Percentiles rank a stretch among this genome's conserved stretches.
Evolutionary conservation across 2,113 vertebrate species (phyloP).

Genomic region (Morone chrysops): DNA sequence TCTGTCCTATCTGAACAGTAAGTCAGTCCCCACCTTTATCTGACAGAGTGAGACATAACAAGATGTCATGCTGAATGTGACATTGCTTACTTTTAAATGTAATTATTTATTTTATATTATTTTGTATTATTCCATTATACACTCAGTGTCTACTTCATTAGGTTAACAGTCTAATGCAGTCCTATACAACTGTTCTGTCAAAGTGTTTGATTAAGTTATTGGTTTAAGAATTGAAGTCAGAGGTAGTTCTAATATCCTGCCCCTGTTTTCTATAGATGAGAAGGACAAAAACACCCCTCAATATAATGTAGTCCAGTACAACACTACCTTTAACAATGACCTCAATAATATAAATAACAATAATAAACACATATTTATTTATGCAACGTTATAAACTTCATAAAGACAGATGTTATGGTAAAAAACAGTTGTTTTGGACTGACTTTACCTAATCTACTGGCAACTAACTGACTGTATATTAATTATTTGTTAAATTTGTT

Average conservation of each 20-base stretch:
- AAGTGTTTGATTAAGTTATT: neutral
- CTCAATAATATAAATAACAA: neutral
- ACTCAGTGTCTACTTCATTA: neutral
- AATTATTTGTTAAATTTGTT: neutral
- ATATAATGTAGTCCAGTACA: neutral
- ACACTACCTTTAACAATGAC: neutral
- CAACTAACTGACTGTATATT: neutral
- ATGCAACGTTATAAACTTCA: too few species aligned
- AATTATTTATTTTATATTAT: neutral
- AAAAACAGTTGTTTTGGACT: neutral
- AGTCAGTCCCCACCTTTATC: slow-evolving; percentile 17
- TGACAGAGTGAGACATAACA: slow-evolving; percentile 27
- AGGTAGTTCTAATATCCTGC: neutral
- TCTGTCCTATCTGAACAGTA: slow-evolving; percentile 39
- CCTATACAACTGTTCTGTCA: neutral
- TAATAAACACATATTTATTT: too few species aligned
- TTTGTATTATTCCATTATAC: neutral
- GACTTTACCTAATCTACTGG: too few species aligned
- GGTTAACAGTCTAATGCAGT: neutral
- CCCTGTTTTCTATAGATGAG: neutral
- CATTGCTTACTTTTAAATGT: neutral
- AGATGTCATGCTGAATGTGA: slow-evolving; percentile 9
- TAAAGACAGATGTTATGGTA: neutral
- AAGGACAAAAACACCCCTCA: neutral
- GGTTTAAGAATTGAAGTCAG: too few species aligned